Evolutionary conservation across 2,797 vertebrate genomes (phyloP).

Genomic region (Trachops cirrhosus): DNA sequence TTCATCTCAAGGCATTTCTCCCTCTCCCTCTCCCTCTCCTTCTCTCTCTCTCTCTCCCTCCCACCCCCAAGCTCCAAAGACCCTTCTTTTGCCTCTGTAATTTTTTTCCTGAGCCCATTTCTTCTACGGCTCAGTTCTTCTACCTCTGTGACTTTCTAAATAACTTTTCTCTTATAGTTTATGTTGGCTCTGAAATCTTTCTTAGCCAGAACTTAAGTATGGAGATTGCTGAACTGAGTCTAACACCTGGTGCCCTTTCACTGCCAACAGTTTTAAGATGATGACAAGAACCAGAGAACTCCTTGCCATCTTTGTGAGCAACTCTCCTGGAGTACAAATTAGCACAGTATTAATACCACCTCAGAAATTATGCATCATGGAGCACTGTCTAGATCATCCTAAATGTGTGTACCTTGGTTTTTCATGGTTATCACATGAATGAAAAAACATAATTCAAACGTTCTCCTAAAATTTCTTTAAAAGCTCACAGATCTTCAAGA

Average conservation of each 20-base stretch:
- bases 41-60: not conserved
- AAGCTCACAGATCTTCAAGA: not conserved
- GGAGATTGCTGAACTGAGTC: not conserved
- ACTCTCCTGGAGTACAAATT: too few species aligned
- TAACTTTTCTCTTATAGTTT: too few species aligned
- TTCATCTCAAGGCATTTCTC: too few species aligned
- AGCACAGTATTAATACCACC: not conserved
- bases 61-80: not conserved
- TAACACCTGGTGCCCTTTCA: not conserved
- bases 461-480: not conserved
- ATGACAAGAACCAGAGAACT: not conserved
- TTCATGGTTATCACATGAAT: not conserved
- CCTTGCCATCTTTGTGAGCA: not conserved
- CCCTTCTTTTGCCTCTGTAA: not conserved
- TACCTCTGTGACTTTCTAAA: too few species aligned
- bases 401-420: not conserved
- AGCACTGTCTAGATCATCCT: not conserved
- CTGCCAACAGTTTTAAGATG: not conserved
- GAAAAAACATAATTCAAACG: not conserved
- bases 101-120: not conserved
- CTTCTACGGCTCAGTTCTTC: not conserved
- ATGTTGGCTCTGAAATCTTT: too few species aligned
- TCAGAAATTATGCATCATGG: not conserved
- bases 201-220: not conserved
- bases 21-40: not conserved